Conservation (phyloP, 2,888 invertebrate species). For the Fragum whitleyi region DNA sequence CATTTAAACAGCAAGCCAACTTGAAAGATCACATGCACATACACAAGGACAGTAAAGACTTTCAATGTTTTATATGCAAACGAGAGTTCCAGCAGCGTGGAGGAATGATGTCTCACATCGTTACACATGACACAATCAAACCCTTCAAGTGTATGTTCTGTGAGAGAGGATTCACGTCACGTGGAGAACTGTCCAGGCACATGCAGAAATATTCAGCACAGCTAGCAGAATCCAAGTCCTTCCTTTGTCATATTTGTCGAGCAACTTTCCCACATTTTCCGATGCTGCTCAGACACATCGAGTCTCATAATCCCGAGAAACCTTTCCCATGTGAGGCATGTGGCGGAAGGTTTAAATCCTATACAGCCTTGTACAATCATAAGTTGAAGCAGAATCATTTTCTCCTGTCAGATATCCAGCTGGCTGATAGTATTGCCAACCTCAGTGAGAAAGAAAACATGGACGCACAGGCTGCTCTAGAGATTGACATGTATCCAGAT, state of each 20-base stretch:
- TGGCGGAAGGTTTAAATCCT: constrained; percentile 47
- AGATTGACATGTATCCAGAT: not conserved
- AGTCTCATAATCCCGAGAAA: constrained; percentile 53
- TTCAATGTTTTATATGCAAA: constrained; percentile 53
- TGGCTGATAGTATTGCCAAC: constrained; percentile 1
- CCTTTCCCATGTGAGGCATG: constrained; percentile 57
- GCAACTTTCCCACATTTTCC: constrained; percentile 56
- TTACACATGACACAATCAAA: constrained; percentile 57
- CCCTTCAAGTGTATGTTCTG: constrained; percentile 64
- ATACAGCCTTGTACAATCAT: constrained; percentile 55
- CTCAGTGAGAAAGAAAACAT: not conserved
- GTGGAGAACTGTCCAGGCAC: constrained; percentile 57
- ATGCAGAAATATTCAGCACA: constrained; percentile 52
- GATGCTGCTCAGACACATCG: constrained; percentile 53
- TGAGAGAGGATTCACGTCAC: constrained; percentile 50
- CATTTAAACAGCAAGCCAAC: constrained; percentile 63
- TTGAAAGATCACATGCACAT: constrained; percentile 55
- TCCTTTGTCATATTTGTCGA: constrained; percentile 59
- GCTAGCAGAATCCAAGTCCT: constrained; percentile 14
- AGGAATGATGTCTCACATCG: constrained; percentile 57
- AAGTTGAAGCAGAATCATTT: constrained; percentile 57
- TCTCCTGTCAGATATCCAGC: constrained; percentile 40
- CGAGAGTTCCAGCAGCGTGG: constrained; percentile 54
- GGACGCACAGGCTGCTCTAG: not conserved
- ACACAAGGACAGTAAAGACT: constrained; percentile 45